phyloP scores from a whole-genome alignment of 2,113 vertebrate species.

The Lophura nycthemera region DNA sequence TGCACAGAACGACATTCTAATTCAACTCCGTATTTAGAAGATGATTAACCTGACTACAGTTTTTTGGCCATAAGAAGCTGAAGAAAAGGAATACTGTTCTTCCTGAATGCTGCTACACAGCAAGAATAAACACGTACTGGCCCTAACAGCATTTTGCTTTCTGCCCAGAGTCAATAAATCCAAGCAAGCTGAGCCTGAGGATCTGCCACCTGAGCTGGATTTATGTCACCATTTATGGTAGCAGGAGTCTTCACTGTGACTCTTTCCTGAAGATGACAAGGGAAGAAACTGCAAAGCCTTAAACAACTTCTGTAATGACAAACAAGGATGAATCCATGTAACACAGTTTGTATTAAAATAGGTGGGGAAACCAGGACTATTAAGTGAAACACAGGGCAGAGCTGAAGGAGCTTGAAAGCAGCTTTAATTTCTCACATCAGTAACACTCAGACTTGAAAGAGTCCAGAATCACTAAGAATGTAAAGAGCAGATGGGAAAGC shows the following conservation, averaged over 20 bases:
- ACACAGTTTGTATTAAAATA: background rate
- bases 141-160: background rate
- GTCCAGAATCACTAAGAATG: background rate
- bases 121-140: background rate
- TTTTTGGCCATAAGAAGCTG: background rate
- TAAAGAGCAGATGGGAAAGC: background rate
- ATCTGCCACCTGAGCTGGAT: background rate
- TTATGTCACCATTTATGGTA: conserved; percentile 53
- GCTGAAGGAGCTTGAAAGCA: background rate
- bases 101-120: background rate
- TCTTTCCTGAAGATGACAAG: conserved; percentile 5
- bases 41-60: background rate
- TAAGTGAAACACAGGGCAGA: background rate
- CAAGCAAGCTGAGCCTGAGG: background rate
- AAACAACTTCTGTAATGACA: background rate
- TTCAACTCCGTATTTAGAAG: background rate
- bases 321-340: background rate
- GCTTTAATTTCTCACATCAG: background rate
- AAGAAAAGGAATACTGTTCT: background rate
- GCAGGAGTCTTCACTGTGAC: background rate
- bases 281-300: background rate
- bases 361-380: background rate
- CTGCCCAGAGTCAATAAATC: conserved; percentile 5
- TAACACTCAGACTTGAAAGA: background rate
- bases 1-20: background rate